These are phyloP conservation scores for Gortyna flavago DNA, from an alignment of 2,888 invertebrate species.

Conservation along the genomic window DNA sequence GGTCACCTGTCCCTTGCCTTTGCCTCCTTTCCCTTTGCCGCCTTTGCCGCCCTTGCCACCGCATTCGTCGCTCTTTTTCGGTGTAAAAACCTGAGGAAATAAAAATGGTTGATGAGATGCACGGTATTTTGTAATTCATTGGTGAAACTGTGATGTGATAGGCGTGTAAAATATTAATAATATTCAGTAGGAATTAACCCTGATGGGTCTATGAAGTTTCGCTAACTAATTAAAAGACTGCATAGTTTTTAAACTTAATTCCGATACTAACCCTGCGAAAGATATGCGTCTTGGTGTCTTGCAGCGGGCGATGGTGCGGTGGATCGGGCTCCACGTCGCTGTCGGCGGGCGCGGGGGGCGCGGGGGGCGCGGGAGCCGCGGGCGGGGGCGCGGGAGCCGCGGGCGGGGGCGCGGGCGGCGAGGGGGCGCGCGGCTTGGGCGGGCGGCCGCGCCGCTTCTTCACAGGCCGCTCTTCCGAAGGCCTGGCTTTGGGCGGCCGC, in stretches of 20 bases:
- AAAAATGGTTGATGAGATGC: not conserved
- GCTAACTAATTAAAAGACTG: not conserved
- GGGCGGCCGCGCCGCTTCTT: conserved; percentile 86
- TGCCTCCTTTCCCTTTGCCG: conserved; percentile 93
- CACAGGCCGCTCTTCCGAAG: conserved; percentile 80
- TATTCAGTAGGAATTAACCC: too few species aligned
- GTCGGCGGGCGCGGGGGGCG: conserved; percentile 71
- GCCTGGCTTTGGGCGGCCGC: conserved; percentile 86
- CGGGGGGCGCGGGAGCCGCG: conserved; percentile 54
- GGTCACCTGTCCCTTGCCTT: conserved; percentile 93
- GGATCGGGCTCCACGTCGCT: conserved; percentile 79
- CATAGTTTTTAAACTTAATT: not conserved
- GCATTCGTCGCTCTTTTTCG: conserved; percentile 92
- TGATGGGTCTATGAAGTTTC: not conserved
- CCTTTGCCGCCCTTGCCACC: conserved; percentile 93
- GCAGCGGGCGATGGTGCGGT: conserved; percentile 74
- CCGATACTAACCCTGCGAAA: conserved; percentile 80
- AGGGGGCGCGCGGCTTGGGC: conserved; percentile 73
- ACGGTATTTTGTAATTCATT: not conserved
- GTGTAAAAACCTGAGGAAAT: conserved; percentile 83
- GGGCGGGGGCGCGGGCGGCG: conserved; percentile 69
- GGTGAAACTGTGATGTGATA: too few species aligned
- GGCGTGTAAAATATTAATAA: not conserved
- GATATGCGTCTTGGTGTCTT: conserved; percentile 85
- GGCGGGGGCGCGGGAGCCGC: conserved; percentile 60